Evolutionary conservation across 2,797 vertebrate genomes (phyloP).

Genomic region (Rhinichthys osculus): DNA sequence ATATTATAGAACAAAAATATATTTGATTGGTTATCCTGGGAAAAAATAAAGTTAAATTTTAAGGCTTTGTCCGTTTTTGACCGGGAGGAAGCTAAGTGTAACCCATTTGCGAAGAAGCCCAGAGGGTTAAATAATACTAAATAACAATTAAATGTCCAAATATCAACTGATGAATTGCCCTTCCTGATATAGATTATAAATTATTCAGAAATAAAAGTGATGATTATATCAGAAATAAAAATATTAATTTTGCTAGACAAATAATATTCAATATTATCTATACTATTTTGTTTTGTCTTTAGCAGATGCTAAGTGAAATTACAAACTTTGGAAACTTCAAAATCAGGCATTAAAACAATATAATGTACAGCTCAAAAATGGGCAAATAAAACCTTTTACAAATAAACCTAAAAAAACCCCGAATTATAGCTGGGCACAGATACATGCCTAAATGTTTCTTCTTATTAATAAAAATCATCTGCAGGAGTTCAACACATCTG

Average conservation of each 20-base stretch:
- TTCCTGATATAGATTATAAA: background rate
- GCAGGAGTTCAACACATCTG: constrained; percentile 90
- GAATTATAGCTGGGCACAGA: background rate
- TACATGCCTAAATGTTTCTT: background rate
- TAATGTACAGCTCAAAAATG: background rate
- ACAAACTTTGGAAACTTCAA: background rate
- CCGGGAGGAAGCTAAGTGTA: too few relatives aligned
- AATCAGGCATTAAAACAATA: background rate
- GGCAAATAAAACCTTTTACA: background rate
- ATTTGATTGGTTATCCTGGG: too few relatives aligned
- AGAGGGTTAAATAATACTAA: background rate
- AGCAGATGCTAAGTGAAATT: background rate
- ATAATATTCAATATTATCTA: background rate
- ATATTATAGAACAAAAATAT: too few relatives aligned
- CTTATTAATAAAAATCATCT: background rate
- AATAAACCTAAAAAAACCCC: background rate
- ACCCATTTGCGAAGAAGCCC: too few relatives aligned
- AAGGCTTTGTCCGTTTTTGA: too few relatives aligned
- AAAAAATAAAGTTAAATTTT: too few relatives aligned
- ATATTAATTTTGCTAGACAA: background rate
- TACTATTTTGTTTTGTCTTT: background rate
- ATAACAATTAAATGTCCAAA: background rate
- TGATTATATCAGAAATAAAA: background rate
- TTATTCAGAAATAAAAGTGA: too few relatives aligned
- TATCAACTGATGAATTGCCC: background rate